Conservation (phyloP, 1,140 invertebrate genomes). For the Rhagoletis pomonella region DNA sequence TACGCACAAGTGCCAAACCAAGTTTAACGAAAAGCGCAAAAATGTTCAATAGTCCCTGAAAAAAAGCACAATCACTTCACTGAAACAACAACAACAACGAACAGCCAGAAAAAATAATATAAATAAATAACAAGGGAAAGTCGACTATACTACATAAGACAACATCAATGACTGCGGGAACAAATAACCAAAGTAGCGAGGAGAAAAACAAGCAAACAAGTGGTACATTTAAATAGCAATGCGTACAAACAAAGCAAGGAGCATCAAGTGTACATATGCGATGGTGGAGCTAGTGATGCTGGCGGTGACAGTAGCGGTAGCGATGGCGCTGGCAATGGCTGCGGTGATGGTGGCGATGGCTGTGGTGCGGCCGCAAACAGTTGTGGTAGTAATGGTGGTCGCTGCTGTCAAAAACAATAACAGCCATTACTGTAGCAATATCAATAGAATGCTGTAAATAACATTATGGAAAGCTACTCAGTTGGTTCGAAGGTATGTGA, state of each 20-base stretch:
- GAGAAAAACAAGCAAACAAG: conserved; percentile 27
- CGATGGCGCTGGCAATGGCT: not conserved
- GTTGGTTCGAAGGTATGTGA: not conserved
- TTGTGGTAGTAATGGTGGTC: conserved; percentile 8
- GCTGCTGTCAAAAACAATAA: conserved; percentile 34
- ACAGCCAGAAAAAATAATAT: not conserved
- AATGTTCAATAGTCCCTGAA: not conserved
- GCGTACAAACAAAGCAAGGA: not conserved
- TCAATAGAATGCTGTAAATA: not conserved
- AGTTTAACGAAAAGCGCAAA: not conserved
- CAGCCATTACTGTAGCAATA: not conserved
- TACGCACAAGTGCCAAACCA: not conserved
- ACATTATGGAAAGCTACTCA: not conserved
- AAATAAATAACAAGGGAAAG: not conserved
- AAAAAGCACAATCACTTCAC: conserved; percentile 13
- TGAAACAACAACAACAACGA: not conserved
- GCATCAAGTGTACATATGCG: not conserved
- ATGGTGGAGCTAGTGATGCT: not conserved
- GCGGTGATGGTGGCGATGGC: not conserved
- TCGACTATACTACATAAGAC: not conserved
- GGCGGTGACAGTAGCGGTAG: not conserved
- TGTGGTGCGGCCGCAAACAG: not conserved
- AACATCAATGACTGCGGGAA: not conserved
- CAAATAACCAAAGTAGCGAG: not conserved
- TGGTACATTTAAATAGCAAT: conserved; percentile 6